Evolutionary conservation across 2,113 vertebrate species (phyloP).

Genomic region (Salvelinus namaycush): DNA sequence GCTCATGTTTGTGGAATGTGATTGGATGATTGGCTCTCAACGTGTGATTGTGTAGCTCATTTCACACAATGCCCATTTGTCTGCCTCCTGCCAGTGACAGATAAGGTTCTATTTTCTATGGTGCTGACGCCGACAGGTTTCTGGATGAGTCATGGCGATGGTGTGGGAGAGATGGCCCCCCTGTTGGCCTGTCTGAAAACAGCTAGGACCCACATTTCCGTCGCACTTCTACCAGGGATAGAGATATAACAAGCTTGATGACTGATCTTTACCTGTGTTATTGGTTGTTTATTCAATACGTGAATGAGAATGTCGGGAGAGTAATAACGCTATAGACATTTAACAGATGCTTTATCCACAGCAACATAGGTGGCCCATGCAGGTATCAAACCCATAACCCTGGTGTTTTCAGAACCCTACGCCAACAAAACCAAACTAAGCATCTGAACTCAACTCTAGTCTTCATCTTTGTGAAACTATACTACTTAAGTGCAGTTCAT

Average conservation of each 20-base stretch:
- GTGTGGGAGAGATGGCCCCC: conserved; percentile 39
- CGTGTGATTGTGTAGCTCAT: neutral
- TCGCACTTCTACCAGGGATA: conserved; percentile 7
- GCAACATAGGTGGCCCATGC: no score
- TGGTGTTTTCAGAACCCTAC: no score
- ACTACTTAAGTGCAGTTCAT: no score
- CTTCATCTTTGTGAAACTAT: neutral
- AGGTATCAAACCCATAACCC: no score
- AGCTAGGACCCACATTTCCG: conserved; percentile 45
- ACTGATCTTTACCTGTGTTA: neutral
- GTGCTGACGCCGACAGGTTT: conserved; percentile 47
- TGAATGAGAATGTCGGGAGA: no score
- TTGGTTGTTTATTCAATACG: no score
- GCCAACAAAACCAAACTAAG: no score
- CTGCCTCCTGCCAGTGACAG: conserved; percentile 12
- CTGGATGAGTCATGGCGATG: conserved; percentile 57
- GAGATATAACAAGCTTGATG: neutral
- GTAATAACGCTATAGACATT: no score
- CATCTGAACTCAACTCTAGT: neutral
- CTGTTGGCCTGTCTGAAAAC: conserved; percentile 37
- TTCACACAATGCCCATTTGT: neutral
- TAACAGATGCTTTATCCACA: no score
- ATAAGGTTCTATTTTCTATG: conserved; percentile 16
- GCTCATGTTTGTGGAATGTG: neutral
- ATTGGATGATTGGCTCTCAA: neutral